Percentiles rank a stretch among this genome's conserved stretches.
phyloP scores from a whole-genome alignment of 2,888 invertebrate species.

The Hyppa rectilinea region DNA sequence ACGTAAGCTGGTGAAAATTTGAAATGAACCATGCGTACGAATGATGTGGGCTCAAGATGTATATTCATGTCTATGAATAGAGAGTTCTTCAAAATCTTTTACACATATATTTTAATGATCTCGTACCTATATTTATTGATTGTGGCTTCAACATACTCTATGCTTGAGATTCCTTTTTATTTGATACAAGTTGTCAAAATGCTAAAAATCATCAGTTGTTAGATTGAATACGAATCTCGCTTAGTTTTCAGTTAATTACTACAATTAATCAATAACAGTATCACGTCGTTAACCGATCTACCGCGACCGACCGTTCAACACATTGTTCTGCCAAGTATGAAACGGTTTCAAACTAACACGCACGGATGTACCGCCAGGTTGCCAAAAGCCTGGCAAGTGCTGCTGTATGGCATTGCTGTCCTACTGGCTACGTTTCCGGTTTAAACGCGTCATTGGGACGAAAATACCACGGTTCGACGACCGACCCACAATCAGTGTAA shows the following conservation, averaged over 20 bases:
- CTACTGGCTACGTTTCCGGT: constrained; percentile 47
- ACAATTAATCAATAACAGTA: constrained; percentile 35
- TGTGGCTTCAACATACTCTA: not conserved
- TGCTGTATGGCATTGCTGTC: constrained; percentile 31
- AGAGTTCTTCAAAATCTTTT: not conserved
- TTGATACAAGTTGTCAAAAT: not conserved
- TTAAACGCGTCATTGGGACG: constrained; percentile 43
- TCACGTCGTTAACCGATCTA: constrained; percentile 33
- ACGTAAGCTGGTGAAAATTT: not conserved
- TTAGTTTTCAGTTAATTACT: not conserved
- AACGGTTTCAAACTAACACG: constrained; percentile 29
- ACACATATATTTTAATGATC: not conserved
- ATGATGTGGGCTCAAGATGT: not conserved
- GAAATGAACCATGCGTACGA: not conserved
- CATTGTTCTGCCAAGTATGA: constrained; percentile 34
- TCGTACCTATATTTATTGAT: not conserved
- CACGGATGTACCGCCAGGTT: constrained; percentile 28
- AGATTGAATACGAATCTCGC: too few relatives aligned
- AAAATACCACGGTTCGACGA: constrained; percentile 61
- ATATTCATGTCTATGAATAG: not conserved
- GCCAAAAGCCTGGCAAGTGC: constrained; percentile 46
- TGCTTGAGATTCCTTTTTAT: not conserved
- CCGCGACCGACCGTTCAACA: constrained; percentile 30
- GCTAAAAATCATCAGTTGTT: not conserved
- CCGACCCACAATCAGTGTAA: constrained; percentile 54